A percentile compares a stretch with the other conserved stretches of the same genome.
phyloP scores from a whole-genome alignment of 2,797 vertebrate species.

The Mus caroli region DNA sequence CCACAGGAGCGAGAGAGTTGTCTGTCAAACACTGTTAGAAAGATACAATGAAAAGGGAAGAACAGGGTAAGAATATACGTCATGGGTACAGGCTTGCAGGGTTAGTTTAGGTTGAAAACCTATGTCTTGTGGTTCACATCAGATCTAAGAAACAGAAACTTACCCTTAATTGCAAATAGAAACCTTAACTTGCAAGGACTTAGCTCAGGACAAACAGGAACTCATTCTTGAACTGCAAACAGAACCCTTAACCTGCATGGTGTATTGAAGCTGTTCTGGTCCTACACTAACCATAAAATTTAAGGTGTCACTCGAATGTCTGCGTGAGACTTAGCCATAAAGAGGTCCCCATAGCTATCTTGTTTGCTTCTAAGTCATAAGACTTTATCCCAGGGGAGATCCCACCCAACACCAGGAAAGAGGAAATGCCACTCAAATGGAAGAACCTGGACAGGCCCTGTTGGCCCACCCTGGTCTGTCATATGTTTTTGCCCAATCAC shows the following conservation, averaged over 20 bases:
- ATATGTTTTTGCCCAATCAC: neutral
- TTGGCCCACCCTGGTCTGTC: neutral
- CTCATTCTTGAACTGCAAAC: neutral
- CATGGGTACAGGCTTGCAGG: neutral
- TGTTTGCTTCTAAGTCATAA: neutral
- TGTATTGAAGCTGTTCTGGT: neutral
- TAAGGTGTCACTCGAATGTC: neutral
- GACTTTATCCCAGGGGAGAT: neutral
- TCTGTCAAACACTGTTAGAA: neutral
- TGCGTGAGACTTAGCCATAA: neutral
- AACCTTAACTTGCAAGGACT: neutral
- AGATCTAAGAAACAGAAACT: neutral
- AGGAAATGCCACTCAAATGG: neutral
- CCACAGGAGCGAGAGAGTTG: neutral
- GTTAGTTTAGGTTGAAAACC: neutral
- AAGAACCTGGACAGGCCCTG: neutral
- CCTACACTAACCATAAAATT: neutral
- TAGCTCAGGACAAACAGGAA: neutral
- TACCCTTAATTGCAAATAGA: neutral
- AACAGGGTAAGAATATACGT: neutral
- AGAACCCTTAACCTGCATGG: neutral
- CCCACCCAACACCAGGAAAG: neutral
- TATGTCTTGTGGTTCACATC: neutral
- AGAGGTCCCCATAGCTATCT: neutral
- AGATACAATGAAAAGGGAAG: neutral